phyloP scores from a whole-genome alignment of 2,888 invertebrate species.

The Drosophila limbata region DNA sequence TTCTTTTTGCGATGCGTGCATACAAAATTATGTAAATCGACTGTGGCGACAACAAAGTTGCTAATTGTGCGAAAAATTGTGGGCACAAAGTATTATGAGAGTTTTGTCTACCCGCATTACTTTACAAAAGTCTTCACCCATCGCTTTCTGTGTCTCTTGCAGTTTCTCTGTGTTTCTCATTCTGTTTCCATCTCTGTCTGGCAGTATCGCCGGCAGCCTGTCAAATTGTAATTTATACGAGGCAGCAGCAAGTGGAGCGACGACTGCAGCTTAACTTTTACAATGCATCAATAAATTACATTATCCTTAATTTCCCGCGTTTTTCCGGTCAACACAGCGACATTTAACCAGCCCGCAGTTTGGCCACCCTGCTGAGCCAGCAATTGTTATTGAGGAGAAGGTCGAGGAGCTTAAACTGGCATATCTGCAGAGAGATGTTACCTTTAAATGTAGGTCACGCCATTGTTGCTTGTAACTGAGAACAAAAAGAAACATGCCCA shows the following conservation, averaged over 20 bases:
- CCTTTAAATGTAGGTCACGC: constrained; percentile 7
- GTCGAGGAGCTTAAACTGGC: neutral
- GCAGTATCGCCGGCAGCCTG: constrained; percentile 45
- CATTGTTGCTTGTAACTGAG: neutral
- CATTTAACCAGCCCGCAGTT: constrained; percentile 75
- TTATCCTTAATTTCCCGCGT: constrained; percentile 80
- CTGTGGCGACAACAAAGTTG: constrained; percentile 54
- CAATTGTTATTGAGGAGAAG: constrained; percentile 22
- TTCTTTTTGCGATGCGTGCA: constrained; percentile 35
- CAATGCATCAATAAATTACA: constrained; percentile 80
- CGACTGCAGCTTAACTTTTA: constrained; percentile 75
- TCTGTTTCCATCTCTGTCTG: constrained; percentile 11
- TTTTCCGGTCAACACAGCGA: constrained; percentile 76
- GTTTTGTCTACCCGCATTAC: constrained; percentile 57
- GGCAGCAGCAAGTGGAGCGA: constrained; percentile 37
- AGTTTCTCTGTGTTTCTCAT: neutral
- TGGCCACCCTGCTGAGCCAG: constrained; percentile 61
- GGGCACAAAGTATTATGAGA: constrained; percentile 60
- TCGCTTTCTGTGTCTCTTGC: neutral
- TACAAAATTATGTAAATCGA: constrained; percentile 64
- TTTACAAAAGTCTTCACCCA: constrained; percentile 5
- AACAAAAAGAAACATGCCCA: neutral
- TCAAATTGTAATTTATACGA: constrained; percentile 78
- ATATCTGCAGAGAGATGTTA: neutral
- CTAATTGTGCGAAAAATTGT: constrained; percentile 71